Conservation (phyloP, 2,888 invertebrate genomes). For the Rhagonycha lutea region DNA sequence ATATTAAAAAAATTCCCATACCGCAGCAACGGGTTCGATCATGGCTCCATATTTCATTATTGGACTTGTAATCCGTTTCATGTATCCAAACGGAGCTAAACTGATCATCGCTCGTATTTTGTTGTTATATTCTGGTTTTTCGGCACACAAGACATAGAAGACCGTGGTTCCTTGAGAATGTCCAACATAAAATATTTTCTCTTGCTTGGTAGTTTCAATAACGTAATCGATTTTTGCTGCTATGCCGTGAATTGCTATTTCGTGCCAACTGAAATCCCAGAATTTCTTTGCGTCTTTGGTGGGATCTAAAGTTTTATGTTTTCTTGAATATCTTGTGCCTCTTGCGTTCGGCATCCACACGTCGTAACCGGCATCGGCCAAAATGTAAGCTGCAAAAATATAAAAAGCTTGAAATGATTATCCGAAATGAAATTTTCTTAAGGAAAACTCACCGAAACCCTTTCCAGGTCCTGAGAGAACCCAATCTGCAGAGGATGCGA, state of each 20-base stretch:
- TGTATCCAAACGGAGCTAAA: slow-evolving; percentile 63
- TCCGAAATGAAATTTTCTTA: too few relatives aligned
- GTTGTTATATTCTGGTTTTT: slow-evolving; percentile 58
- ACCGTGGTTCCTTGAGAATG: slow-evolving; percentile 65
- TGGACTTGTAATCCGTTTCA: slow-evolving; percentile 56
- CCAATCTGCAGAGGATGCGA: slow-evolving; percentile 57
- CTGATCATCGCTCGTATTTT: slow-evolving; percentile 61
- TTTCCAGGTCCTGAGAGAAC: slow-evolving; percentile 56
- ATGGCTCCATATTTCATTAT: slow-evolving; percentile 32
- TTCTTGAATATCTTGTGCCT: slow-evolving; percentile 62
- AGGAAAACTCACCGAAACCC: slow-evolving; percentile 40
- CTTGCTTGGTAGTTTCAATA: slow-evolving; percentile 59
- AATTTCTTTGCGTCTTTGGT: slow-evolving; percentile 22
- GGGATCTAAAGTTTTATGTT: slow-evolving; percentile 51
- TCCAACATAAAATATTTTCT: slow-evolving; percentile 44
- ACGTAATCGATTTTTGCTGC: slow-evolving; percentile 78
- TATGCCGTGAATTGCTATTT: slow-evolving; percentile 75
- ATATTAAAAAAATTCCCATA: not conserved
- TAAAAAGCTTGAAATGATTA: not conserved
- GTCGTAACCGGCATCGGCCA: slow-evolving; percentile 54
- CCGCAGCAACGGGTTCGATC: not conserved
- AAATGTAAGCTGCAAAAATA: slow-evolving; percentile 54
- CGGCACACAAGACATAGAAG: slow-evolving; percentile 60
- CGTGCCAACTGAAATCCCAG: slow-evolving; percentile 69
- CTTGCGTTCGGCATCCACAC: slow-evolving; percentile 65